Percentiles rank a stretch among this genome's conserved stretches.
These are phyloP conservation scores for Rhynchomys soricoides DNA, from an alignment of 2,113 vertebrate genomes.

Conservation along the genomic window DNA sequence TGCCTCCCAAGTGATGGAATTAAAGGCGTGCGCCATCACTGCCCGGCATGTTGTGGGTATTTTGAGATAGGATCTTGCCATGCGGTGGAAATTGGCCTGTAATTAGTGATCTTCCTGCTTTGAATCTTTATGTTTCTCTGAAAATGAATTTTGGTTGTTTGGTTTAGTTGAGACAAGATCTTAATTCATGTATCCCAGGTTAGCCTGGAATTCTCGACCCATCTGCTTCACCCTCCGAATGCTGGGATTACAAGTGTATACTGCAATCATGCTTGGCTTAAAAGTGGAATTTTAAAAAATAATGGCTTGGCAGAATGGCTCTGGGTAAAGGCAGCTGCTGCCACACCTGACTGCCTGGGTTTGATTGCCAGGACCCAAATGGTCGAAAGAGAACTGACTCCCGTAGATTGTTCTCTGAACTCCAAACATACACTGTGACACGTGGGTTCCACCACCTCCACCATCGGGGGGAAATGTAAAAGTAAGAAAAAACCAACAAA, in stretches of 20 bases:
- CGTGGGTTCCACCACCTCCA: neutral
- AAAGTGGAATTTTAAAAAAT: neutral
- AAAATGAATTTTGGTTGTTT: neutral
- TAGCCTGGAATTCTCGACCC: neutral
- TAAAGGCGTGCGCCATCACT: no score
- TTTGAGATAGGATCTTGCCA: neutral
- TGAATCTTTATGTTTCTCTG: neutral
- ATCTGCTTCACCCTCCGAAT: neutral
- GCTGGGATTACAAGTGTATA: no score
- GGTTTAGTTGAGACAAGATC: neutral
- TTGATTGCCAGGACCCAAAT: neutral
- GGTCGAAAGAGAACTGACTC: neutral
- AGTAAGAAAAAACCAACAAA: neutral
- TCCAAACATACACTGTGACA: neutral
- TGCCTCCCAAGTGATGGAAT: no score
- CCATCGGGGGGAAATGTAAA: neutral
- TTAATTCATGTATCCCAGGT: neutral
- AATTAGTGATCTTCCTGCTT: neutral
- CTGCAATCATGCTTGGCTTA: neutral
- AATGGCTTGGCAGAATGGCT: neutral
- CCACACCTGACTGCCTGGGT: neutral
- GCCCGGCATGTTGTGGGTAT: neutral
- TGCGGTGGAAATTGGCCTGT: neutral
- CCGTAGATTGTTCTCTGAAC: neutral
- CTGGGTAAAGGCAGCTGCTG: neutral